Evolutionary conservation across 1,140 invertebrate species (phyloP), one percentile per base, ranked within the genome.

Genomic region (Cyclargus thomasi): DNA sequence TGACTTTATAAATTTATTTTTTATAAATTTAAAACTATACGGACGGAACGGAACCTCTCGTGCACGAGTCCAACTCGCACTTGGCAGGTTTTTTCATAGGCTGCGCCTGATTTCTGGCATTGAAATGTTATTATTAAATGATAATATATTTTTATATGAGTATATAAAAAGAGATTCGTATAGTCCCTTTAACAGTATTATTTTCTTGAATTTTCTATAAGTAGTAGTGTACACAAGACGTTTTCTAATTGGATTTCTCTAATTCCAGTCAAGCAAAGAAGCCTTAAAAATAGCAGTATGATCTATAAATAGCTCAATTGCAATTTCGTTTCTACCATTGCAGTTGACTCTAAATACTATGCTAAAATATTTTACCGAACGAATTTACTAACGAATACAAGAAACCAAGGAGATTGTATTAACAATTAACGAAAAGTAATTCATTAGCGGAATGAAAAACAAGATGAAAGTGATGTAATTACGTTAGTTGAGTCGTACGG

Each of bases 231-330:
- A 21, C 16, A 29, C n/a, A 62, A 29, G 29, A 29, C 29, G 29
- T 29, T 29, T 29, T 23, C 62, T 63, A 63, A 63, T 35, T 23
- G 62, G 62, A 63, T 63, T 63, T 23, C 62, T 63, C 22, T 63
- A 35, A 63, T 23, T 35, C 29, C 8, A 29, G 18, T 29, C 65
- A 57, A 66, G 21, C 47, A 23, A 21, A 21, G 47, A 47, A 39
- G 64, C 36, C 64, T 53, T 35, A 63, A 29, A 55, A 68, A 68
- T 62, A 62, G 21, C 6, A 21, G 20, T n/a, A 20, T 20, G 1
- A 29, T 29, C 29, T 29, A 29, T 29, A 29, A 29, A 29, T 29
- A 29, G 1, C 29, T 29, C 0, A 5, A 29, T 29, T 29, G 29
- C 29, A 29, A 29, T 29, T 29, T 29, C 29, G 29, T 29, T 29